Evolutionary conservation across 2,888 invertebrate species (phyloP), one percentile per base, ranked within the genome.

Genomic region (Anoncus sp.): DNA sequence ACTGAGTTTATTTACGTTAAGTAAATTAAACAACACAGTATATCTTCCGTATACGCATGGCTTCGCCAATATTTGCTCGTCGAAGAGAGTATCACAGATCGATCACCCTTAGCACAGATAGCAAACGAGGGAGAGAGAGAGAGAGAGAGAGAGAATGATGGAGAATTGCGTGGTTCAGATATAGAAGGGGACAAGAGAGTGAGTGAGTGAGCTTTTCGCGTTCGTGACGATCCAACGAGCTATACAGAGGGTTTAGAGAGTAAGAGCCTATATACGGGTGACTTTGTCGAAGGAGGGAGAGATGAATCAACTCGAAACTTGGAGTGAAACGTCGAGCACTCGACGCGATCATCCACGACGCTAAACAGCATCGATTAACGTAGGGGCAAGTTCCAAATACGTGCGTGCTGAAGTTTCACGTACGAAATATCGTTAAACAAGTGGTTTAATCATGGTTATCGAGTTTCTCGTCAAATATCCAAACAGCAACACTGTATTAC

Each of bases 351-450:
- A 62, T 69, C 69, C 53, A 62, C 53, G 62, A 69, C 53, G 69
- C 47, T 75, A 69, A 75, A 67, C 75, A 47, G 65, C 69, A 75
- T 75, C 69, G 69, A 75, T 75, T 75, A 75, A 62, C 60, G 53
- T 35, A 53, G 9, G 24, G 18, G 27, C 40, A 51, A 40, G 31
- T 45, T 43, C 31, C 7, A 53, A 35, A 35, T n/a, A 20, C 16
- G 24, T 16, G 38, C 51, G 59, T 53, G 43, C 47, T 12, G 47
- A 24, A 72, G 38, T 66, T 65, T 16, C 24, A 22, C 49, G 27
- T 40, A 20, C 49, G 18, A 66, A 59, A 57, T 49, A 24, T 49
- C 31, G 66, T 66, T 59, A 49, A 49, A 49, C 49, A 47, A 66
- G 38, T 66, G 65, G 35, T 62, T 71, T 53, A 55, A 71, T 71